Evolutionary conservation across 2,113 vertebrate species (phyloP), one percentile per base, ranked within the genome.

Genomic region (Fregata magnificens): DNA sequence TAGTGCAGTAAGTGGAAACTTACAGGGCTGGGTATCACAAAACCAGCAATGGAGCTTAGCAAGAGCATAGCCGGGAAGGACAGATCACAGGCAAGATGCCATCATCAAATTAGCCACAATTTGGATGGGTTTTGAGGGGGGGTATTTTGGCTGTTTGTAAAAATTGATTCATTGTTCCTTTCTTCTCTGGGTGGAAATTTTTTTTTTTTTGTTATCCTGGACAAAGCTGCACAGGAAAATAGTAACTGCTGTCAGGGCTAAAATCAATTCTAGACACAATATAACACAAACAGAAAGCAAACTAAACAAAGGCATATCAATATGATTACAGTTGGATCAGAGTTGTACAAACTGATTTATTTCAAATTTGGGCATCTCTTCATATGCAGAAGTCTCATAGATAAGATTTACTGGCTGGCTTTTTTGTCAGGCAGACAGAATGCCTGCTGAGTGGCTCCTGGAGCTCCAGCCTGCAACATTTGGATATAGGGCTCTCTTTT

Each of bases 21-120:
- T 98, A 98, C 97, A 97, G 97, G 97, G 92, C 73, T 96, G 91
- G 80, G 76, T 97, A 98, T 98, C 97, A 98, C 96, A 96, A 97
- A 98, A 97, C 97, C 97, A 98, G 97, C 95, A 96, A 91, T 28
- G 62, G 36, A 85, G 59, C 65, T 45, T 71, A 93, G 62, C 42
- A 84, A 82, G 38, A 90, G 16, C 42, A 47, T 7, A 76, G 59
- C 34, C 65, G 88, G 79, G 69, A 96, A 96, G 72, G 72, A 81
- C 32, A 92, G 53, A 86, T 81, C 62, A 38, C 40, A 36, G 93
- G 77, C 80, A 83, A 86, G 61, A 80, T 50, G 56, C 42, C 74
- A 77, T 61, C 67, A 34, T 88, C 71, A 95, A 95, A 79, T 78
- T 88, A 93, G 50, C 76, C 53, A 80, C 63, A 84, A 65, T 50